Evolutionary conservation across 2,113 vertebrate genomes (phyloP).

Genomic region (Typhlomys cinereus): DNA sequence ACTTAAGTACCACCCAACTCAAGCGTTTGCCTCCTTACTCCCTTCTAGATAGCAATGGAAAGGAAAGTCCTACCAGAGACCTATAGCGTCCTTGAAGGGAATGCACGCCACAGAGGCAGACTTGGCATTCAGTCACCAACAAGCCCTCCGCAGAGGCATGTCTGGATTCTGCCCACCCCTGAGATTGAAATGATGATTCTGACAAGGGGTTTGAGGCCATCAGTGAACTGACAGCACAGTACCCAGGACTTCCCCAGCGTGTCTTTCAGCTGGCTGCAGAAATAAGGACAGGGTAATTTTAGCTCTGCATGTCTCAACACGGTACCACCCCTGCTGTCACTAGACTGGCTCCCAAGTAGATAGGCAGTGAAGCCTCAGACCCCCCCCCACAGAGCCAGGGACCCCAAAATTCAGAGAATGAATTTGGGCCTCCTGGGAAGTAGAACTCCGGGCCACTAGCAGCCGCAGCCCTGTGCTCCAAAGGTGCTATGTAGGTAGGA

Average conservation of each 20-base stretch:
- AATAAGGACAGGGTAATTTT: conserved; percentile 69
- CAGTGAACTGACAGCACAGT: conserved; percentile 16
- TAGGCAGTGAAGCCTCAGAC: background rate
- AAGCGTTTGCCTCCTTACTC: background rate
- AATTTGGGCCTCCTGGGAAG: background rate
- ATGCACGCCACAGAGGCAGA: background rate
- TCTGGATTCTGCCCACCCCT: background rate
- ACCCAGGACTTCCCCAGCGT: conserved; percentile 37
- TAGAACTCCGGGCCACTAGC: background rate
- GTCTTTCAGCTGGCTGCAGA: conserved; percentile 36
- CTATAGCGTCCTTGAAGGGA: background rate
- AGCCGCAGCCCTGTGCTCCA: background rate
- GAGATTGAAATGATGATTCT: conserved; percentile 33
- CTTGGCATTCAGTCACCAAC: background rate
- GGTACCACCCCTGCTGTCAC: background rate
- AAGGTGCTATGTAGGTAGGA: background rate
- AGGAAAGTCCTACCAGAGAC: background rate
- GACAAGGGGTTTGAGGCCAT: conserved; percentile 32
- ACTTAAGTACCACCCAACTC: background rate
- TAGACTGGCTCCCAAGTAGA: conserved; percentile 35
- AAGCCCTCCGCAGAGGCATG: background rate
- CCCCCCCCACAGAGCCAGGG: background rate
- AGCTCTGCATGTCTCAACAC: background rate
- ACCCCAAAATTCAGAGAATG: background rate
- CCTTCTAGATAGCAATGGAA: background rate